Base-by-base conservation (phyloP, 2,888 invertebrate species). In the Plutella xylostella region DNA sequence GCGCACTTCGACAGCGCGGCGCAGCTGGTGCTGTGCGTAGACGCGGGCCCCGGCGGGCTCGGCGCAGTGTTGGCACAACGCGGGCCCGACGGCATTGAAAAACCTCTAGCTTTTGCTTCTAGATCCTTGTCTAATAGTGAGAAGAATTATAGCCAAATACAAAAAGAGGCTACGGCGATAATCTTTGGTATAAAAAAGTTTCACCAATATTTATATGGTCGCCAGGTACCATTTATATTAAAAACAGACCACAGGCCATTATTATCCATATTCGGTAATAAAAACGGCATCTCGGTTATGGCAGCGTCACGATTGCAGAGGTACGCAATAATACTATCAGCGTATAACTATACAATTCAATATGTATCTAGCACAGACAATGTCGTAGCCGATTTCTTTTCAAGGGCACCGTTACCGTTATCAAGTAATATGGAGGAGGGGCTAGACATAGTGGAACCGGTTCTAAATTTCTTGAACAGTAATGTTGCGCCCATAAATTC, bases 21-120 rank as follows among this genome's bases (percentile, higher is more conserved):
- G 9, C 17, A 6, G 7, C 38, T n/a, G 11, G 38, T 38, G 12
- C 38, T 38, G 12, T 48, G 52, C 18, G 54, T 56, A 15, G 56
- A 54, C 45, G 53, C 55, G 21, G 44, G 45, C 18, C 11, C 43
- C 28, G 43, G 17, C 11, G 34, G 30, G 4, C 14, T 43, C 9
- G 43, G 34, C 22, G 43, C 43, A 3, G 17, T n/a, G 12, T 19
- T 30, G 25, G 17, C 34, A 17, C 43, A 38, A 21, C 38, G 14
- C 3, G 18, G n/a, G 14, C 28, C 28, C 18, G 41, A 41, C 11
- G 28, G 28, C 4, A 3, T 6, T 20, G 38, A 38, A 14, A 11
- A 28, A 3, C 41, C 41, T 11, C 28, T 41, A 4, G 41, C 28
- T 3, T 41, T 28, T 17, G 41, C 41, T 14, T 41, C 41, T 17